Conservation (phyloP, 2,113 vertebrate genomes). For the Hippocampus zosterae region DNA sequence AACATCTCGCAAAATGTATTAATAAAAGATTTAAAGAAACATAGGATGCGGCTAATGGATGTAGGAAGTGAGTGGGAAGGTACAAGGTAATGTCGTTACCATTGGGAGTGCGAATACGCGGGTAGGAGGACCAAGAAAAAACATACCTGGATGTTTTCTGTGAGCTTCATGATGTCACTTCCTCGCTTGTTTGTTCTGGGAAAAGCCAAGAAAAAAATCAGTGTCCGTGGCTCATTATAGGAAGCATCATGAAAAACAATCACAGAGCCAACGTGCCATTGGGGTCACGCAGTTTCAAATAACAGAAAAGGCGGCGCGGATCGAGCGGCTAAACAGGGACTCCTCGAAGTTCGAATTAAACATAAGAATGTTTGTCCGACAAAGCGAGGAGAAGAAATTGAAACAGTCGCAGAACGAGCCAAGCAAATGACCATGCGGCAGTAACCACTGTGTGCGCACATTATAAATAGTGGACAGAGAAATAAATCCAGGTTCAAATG, state of each 20-base stretch:
- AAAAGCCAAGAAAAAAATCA: not conserved
- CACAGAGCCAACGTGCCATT: constrained; percentile 14
- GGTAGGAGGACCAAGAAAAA: constrained; percentile 35
- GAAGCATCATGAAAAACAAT: constrained; percentile 23
- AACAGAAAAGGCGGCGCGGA: constrained; percentile 25
- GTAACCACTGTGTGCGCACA: constrained; percentile 41
- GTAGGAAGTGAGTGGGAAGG: constrained; percentile 30
- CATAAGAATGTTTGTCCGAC: constrained; percentile 42
- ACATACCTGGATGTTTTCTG: constrained; percentile 6
- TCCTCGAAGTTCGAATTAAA: constrained; percentile 57
- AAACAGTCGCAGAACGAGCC: constrained; percentile 25
- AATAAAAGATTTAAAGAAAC: constrained; percentile 57
- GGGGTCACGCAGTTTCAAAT: not conserved
- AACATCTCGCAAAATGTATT: constrained; percentile 62
- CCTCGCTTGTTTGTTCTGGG: constrained; percentile 10
- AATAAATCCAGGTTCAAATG: constrained; percentile 29
- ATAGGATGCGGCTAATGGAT: constrained; percentile 52
- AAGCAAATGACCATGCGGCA: constrained; percentile 34
- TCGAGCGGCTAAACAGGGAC: constrained; percentile 55
- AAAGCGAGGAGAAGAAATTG: constrained; percentile 21
- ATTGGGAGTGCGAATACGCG: constrained; percentile 25
- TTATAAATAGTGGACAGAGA: constrained; percentile 35
- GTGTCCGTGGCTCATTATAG: constrained; percentile 14
- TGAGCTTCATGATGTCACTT: constrained; percentile 22
- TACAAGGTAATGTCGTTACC: constrained; percentile 63